Base-by-base conservation (phyloP, 2,888 invertebrate genomes). In the Pseudococcus jackbeardsleyi region DNA sequence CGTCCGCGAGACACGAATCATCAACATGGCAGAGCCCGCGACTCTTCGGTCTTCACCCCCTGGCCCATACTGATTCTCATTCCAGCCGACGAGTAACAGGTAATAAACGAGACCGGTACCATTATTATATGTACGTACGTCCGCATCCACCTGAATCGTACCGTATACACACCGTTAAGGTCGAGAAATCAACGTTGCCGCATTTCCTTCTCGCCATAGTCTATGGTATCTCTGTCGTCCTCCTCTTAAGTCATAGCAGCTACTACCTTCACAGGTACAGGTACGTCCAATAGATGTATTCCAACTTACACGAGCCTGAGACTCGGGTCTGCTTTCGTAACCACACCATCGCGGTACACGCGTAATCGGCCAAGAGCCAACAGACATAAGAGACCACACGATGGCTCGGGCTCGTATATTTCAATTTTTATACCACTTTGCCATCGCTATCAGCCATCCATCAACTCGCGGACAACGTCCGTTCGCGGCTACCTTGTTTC, bases 171-270 rank as follows among this genome's bases (percentile, higher is more conserved):
- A 85, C 59, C 85, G 85, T 85, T 88, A 88, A 88, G 88, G 88
- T 88, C 82, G 88, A 88, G 79, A 77, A 77, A 87, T 42, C 87
- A 48, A 77, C 72, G 87, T 87, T 87, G 87, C 87, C 87, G 54
- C 54, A 39, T 85, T 59, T 84, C 59, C 64, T 42, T 19, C 46
- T 26, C 50, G 22, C n/a, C 26, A 42, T 39, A 46, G 46, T 42
- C 9, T 42, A 22, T 39, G 39, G 79, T 42, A 42, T 59, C 64
- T 64, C 22, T 64, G 64, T 22, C 22, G 64, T 64, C 3, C n/a
- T 59, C 59, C 12, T 22, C 22, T 72, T 72, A 72, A 72, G 72
- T 33, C 72, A 72, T 72, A 72, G 72, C 15, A 72, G 72, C 72
- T 72, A 17, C 72, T 72, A 33, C 72, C 33, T 8, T 8, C n/a